Percentiles rank a stretch among this genome's conserved stretches.
phyloP scores from a whole-genome alignment of 2,797 vertebrate genomes.

The Tangara arthus region DNA sequence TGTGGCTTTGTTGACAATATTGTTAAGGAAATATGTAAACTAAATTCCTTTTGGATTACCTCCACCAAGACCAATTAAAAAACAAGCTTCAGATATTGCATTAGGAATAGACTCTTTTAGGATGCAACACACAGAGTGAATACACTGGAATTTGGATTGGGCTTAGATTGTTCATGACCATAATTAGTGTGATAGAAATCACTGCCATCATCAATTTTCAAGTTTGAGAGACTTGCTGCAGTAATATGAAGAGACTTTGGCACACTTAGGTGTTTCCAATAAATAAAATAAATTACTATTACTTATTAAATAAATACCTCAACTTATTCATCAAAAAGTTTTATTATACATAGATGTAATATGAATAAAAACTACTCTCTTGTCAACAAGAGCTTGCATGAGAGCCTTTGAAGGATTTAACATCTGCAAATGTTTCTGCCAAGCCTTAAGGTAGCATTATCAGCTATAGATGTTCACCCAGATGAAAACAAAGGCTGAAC shows the following conservation, averaged over 20 bases:
- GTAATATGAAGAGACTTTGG: background rate
- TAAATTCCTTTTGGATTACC: background rate
- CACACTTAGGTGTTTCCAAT: background rate
- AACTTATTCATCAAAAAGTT: background rate
- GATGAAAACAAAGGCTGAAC: background rate
- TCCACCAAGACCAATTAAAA: background rate
- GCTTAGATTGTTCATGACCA: background rate
- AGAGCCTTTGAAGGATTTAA: background rate
- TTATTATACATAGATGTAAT: background rate
- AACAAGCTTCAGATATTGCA: background rate
- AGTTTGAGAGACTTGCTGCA: background rate
- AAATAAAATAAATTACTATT: background rate
- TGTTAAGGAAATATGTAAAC: background rate
- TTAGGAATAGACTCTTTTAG: background rate
- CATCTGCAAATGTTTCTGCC: background rate
- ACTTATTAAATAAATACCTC: background rate
- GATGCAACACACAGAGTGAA: background rate
- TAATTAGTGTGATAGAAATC: background rate
- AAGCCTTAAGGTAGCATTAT: background rate
- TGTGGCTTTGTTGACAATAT: background rate
- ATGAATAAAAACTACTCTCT: background rate
- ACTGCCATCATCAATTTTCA: background rate
- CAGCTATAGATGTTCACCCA: background rate
- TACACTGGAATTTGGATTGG: background rate
- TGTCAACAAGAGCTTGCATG: rapidly evolving